These are phyloP conservation scores for Phaetusa simplex DNA, from an alignment of 2,113 vertebrate genomes.

Conservation along the genomic window DNA sequence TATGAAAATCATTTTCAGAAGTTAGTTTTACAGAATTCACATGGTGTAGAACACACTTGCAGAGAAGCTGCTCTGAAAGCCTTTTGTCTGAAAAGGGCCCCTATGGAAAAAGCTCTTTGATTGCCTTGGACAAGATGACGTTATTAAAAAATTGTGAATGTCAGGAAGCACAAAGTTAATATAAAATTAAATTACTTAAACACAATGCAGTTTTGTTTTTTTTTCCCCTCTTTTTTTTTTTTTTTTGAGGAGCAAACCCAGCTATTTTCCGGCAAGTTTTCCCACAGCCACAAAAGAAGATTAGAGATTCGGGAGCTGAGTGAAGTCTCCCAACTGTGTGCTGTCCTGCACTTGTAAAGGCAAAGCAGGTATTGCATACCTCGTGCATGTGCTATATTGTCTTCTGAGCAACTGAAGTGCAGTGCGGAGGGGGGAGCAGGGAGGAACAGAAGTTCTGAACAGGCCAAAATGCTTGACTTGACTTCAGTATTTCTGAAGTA, in stretches of 20 bases:
- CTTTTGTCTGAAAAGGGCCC: background rate
- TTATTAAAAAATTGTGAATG: background rate
- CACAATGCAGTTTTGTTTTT: background rate
- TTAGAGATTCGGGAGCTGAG: background rate
- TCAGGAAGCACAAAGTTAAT: background rate
- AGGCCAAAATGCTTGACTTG: background rate
- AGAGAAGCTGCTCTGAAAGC: background rate
- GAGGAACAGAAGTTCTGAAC: background rate
- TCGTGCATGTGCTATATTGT: accelerated
- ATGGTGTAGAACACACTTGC: background rate
- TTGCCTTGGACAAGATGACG: background rate
- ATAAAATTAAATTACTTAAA: background rate
- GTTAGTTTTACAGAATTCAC: constrained; percentile 18
- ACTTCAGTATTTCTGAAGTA: background rate
- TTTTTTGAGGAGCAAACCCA: background rate
- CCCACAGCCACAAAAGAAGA: background rate
- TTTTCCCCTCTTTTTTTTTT: background rate
- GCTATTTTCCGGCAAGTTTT: background rate
- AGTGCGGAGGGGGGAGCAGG: background rate
- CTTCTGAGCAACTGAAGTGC: background rate
- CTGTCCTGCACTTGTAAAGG: background rate
- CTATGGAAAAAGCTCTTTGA: background rate
- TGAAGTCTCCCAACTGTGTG: background rate
- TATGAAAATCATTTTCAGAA: constrained; percentile 2
- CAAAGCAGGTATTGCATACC: background rate